Conservation (phyloP, 2,113 vertebrate species). For the Aegithalos caudatus region DNA sequence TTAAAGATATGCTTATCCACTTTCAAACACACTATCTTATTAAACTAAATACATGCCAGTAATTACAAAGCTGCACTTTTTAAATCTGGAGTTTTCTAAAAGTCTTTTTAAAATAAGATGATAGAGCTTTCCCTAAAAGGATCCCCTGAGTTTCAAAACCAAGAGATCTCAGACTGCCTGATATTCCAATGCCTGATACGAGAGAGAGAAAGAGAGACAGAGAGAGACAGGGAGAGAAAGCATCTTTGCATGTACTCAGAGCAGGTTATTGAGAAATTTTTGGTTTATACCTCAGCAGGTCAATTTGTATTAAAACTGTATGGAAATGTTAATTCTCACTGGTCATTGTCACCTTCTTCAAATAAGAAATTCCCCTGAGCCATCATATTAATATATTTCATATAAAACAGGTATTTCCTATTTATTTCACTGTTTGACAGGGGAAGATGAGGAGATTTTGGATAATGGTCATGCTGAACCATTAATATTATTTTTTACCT, state of each 20-base stretch:
- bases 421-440: not conserved
- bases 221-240: not conserved
- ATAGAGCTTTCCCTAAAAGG: constrained; percentile 20
- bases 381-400: constrained; percentile 27
- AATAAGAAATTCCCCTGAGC: not conserved
- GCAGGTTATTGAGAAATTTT: not conserved
- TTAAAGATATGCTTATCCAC: constrained; percentile 72
- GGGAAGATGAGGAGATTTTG: not conserved
- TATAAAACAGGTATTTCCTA: not conserved
- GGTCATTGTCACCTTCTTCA: constrained; percentile 16
- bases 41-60: constrained; percentile 65
- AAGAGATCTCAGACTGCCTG: not conserved
- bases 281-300: not conserved
- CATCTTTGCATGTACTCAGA: not conserved
- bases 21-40: constrained; percentile 68
- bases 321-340: constrained; percentile 30
- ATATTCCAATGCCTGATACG: not conserved
- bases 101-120: constrained; percentile 46
- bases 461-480: not conserved
- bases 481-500: not conserved
- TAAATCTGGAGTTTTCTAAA: constrained; percentile 52
- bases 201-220: not conserved
- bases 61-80: constrained; percentile 69
- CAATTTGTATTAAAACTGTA: not conserved
- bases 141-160: constrained; percentile 1